Evolutionary conservation across 2,797 vertebrate genomes (phyloP).

Genomic region (Trachurus trachurus): DNA sequence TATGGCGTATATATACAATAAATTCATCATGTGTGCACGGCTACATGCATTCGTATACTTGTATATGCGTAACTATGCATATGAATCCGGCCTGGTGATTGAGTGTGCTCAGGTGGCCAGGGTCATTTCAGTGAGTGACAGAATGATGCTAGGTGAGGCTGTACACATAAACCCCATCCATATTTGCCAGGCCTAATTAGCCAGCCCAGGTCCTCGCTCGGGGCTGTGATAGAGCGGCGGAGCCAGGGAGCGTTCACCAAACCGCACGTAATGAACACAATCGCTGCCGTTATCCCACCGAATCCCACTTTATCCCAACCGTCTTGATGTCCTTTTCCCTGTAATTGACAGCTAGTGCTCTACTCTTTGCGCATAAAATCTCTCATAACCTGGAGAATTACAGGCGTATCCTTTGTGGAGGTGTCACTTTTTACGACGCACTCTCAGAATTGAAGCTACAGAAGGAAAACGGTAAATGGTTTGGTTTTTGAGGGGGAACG

Average conservation of each 20-base stretch:
- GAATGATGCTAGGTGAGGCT: slow-evolving; percentile 75
- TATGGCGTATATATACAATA: neutral
- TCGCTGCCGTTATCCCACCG: slow-evolving; percentile 41
- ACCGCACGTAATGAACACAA: slow-evolving; percentile 62
- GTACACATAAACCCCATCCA: slow-evolving; percentile 64
- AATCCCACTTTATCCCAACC: slow-evolving; percentile 22
- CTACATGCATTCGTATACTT: neutral
- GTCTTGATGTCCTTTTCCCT: neutral
- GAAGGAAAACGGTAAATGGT: slow-evolving; percentile 15
- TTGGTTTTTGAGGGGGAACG: slow-evolving; percentile 3
- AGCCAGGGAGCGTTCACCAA: slow-evolving; percentile 30
- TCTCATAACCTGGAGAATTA: slow-evolving; percentile 39
- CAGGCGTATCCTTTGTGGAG: slow-evolving; percentile 20
- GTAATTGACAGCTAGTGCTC: slow-evolving; percentile 63
- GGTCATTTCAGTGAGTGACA: slow-evolving; percentile 77
- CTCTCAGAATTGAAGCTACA: slow-evolving; percentile 10
- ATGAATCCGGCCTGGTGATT: slow-evolving; percentile 43
- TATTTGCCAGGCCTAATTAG: slow-evolving; percentile 74
- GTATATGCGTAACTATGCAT: slow-evolving; percentile 38
- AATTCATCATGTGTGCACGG: neutral
- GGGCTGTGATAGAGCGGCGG: slow-evolving; percentile 50
- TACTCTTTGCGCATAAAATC: slow-evolving; percentile 18
- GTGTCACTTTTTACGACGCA: neutral
- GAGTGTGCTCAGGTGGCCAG: slow-evolving; percentile 68
- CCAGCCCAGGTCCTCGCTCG: slow-evolving; percentile 55